Percentiles rank a stretch among this genome's conserved stretches.
phyloP scores from a whole-genome alignment of 1,140 invertebrate genomes.

The Leptestheria dahalacensis region DNA sequence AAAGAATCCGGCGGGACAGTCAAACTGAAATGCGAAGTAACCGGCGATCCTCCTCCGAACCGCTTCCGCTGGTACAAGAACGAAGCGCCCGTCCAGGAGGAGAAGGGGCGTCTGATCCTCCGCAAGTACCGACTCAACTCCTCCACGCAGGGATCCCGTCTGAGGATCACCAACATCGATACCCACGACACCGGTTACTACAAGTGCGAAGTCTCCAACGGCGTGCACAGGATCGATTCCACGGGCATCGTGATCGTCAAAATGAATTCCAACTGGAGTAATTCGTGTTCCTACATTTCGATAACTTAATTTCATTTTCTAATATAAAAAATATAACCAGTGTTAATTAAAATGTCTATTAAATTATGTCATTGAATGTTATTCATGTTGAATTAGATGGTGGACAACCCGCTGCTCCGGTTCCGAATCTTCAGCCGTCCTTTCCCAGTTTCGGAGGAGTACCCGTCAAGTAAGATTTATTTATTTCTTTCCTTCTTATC shows the following conservation, averaged over 20 bases:
- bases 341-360: no score
- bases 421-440: slow-evolving; percentile 9
- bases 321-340: no score
- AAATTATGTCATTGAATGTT: no score
- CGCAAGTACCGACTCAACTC: slow-evolving; percentile 25
- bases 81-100: slow-evolving; percentile 38
- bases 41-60: slow-evolving; percentile 37
- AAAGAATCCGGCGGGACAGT: slow-evolving; percentile 42
- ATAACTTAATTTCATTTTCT: not conserved
- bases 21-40: slow-evolving; percentile 48
- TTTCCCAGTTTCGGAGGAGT: slow-evolving; percentile 10
- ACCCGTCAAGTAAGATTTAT: slow-evolving; percentile 3
- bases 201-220: slow-evolving; percentile 46
- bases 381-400: not conserved
- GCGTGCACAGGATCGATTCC: slow-evolving; percentile 39
- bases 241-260: slow-evolving; percentile 42
- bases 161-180: slow-evolving; percentile 44
- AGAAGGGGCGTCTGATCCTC: slow-evolving; percentile 35
- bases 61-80: slow-evolving; percentile 52
- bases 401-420: not conserved
- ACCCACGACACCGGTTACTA: slow-evolving; percentile 51
- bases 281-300: slow-evolving; percentile 9
- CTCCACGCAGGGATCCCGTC: slow-evolving; percentile 28
- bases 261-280: slow-evolving; percentile 27
- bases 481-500: not conserved